Conservation (phyloP, 1,140 invertebrate species). For the Habropoda laboriosa region DNA sequence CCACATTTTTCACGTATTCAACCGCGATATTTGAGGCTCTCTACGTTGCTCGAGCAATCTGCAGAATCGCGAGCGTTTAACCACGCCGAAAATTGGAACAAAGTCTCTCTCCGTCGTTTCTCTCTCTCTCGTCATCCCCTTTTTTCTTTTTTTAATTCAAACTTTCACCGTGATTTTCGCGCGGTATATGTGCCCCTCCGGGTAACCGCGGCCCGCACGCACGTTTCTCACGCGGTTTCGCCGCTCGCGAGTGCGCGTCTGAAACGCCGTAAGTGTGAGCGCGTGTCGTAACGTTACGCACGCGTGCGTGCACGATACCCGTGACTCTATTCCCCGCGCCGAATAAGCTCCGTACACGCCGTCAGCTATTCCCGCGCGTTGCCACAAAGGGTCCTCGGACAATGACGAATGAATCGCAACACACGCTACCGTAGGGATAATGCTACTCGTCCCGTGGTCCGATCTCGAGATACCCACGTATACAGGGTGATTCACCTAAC, state of each 20-base stretch:
- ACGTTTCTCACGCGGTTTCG: constrained; percentile 14
- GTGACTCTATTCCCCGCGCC: constrained; percentile 12
- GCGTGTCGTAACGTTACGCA: constrained; percentile 15
- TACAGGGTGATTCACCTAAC: no score
- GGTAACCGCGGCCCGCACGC: no score
- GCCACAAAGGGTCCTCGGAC: constrained; percentile 58
- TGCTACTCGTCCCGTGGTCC: constrained; percentile 51
- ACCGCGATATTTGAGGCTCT: background rate
- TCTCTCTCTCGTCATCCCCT: no score
- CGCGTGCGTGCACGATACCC: constrained; percentile 10
- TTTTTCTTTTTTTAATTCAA: background rate
- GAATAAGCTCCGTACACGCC: constrained; percentile 50
- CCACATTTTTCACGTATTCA: background rate
- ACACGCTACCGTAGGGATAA: constrained; percentile 53
- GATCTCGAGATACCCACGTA: constrained; percentile 42
- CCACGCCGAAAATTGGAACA: constrained; percentile 25
- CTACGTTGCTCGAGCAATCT: background rate
- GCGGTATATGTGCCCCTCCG: background rate
- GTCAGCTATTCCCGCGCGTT: constrained; percentile 46
- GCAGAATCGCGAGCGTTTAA: background rate
- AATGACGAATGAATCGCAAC: constrained; percentile 65
- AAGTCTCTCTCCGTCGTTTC: background rate
- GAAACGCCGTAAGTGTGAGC: background rate
- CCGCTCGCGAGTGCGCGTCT: background rate
- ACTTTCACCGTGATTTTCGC: constrained; percentile 23